phyloP scores from a whole-genome alignment of 2,113 vertebrate genomes.

The Eudyptes chrysolophus region DNA sequence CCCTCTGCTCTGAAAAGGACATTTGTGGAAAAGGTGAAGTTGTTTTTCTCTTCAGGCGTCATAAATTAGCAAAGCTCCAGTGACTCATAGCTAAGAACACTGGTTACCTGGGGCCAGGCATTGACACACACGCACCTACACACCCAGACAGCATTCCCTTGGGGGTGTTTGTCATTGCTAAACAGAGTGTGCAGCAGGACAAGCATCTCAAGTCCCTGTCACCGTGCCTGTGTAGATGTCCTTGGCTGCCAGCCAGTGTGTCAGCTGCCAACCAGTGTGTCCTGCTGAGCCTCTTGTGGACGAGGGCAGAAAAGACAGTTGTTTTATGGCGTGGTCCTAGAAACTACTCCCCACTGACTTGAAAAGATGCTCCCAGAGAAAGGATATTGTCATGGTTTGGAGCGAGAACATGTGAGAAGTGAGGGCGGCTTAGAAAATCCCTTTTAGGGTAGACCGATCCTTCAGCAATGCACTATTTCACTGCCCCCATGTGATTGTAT shows the following conservation, averaged over 20 bases:
- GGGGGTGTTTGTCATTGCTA: neutral
- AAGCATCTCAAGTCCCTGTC: neutral
- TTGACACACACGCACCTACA: neutral
- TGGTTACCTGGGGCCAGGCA: neutral
- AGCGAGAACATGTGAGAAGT: neutral
- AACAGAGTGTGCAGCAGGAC: neutral
- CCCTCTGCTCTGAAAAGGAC: slow-evolving; percentile 3
- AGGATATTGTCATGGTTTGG: neutral
- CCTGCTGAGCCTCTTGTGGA: neutral
- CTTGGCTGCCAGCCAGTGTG: neutral
- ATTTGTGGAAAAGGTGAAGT: slow-evolving; percentile 60
- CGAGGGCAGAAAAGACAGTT: neutral
- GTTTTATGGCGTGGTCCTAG: neutral
- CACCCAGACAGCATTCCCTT: neutral
- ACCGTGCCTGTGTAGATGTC: neutral
- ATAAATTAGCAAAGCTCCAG: neutral
- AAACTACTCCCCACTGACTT: neutral
- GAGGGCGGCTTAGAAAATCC: neutral
- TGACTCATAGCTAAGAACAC: neutral
- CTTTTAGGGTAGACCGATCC: neutral
- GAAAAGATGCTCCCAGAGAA: neutral
- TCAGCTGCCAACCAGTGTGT: neutral
- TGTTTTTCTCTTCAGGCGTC: neutral
- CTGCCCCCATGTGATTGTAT: neutral
- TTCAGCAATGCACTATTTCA: neutral